Conservation (phyloP, 92 coral and sea anemone species). For the Scolanthus callimorphus region DNA sequence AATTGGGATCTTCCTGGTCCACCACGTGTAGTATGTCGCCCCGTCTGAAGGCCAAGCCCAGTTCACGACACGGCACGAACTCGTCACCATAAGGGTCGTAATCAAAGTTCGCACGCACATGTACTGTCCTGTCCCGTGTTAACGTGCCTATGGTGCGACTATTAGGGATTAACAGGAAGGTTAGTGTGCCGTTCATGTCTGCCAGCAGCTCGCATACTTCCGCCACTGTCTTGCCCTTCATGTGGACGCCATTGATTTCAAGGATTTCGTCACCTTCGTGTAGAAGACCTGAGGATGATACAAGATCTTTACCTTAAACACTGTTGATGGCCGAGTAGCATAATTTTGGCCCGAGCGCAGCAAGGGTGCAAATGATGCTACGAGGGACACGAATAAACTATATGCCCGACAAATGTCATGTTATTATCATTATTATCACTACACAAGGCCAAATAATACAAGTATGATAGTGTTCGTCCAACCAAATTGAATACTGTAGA, state of each 20-base stretch:
- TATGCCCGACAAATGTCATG: no score
- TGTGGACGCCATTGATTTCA: conserved; percentile 94
- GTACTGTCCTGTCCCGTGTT: conserved; percentile 67
- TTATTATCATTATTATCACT: no score
- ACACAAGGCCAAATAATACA: no score
- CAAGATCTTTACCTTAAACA: no score
- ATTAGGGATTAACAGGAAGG: conserved; percentile 85
- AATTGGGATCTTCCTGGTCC: conserved; percentile 91
- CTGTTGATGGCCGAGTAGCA: no score
- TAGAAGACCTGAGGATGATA: conserved; percentile 59
- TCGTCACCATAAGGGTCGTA: conserved; percentile 94
- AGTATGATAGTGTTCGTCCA: no score
- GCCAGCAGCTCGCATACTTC: conserved; percentile 96
- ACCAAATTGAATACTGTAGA: no score
- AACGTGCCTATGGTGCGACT: conserved; percentile 65
- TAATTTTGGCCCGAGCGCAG: no score
- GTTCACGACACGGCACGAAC: conserved; percentile 91
- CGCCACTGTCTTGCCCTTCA: conserved; percentile 85
- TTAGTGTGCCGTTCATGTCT: conserved; percentile 94
- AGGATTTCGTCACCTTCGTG: conserved; percentile 98
- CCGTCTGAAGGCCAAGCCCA: conserved; percentile 87
- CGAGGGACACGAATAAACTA: no score
- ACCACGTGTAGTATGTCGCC: conserved; percentile 96
- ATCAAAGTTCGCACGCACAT: conserved; percentile 90
- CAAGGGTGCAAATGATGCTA: no score